A percentile compares a stretch with the other conserved stretches of the same genome.
phyloP scores from a whole-genome alignment of 2,888 invertebrate species.

The Megalurothrips usitatus region DNA sequence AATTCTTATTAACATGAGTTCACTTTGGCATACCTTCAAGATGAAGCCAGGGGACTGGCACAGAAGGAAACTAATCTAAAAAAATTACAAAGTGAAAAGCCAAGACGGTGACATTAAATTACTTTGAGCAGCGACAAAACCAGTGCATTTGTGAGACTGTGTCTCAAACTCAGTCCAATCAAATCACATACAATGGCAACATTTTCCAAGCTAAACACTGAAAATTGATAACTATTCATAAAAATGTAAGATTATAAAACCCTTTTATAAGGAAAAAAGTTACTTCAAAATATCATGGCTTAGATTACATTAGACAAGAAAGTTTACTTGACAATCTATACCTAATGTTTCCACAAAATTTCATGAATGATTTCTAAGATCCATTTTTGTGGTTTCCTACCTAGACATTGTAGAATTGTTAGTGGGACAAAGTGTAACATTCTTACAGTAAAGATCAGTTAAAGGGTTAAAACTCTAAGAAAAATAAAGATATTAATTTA shows the following conservation, averaged over 20 bases:
- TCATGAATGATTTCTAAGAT: too few species aligned
- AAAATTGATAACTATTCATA: neutral
- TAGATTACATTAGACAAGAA: too few species aligned
- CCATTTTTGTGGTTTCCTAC: too few species aligned
- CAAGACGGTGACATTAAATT: neutral
- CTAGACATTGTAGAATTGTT: too few species aligned
- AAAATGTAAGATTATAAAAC: neutral
- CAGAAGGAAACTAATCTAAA: too few species aligned
- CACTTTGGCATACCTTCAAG: neutral
- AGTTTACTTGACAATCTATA: too few species aligned
- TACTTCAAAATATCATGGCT: neutral
- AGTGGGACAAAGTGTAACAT: too few species aligned
- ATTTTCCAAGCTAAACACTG: neutral
- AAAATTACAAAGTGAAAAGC: neutral
- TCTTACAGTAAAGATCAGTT: too few species aligned
- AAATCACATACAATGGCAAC: constrained; percentile 18
- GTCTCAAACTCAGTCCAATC: neutral
- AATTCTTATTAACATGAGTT: too few species aligned
- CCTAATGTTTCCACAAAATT: too few species aligned
- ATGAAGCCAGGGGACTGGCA: neutral
- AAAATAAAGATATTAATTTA: too few species aligned
- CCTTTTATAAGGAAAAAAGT: neutral
- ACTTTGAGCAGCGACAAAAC: constrained; percentile 22
- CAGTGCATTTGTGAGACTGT: constrained; percentile 18
- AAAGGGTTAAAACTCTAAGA: too few species aligned